Conservation (phyloP, 2,113 vertebrate species). For the Jacana jacana region DNA sequence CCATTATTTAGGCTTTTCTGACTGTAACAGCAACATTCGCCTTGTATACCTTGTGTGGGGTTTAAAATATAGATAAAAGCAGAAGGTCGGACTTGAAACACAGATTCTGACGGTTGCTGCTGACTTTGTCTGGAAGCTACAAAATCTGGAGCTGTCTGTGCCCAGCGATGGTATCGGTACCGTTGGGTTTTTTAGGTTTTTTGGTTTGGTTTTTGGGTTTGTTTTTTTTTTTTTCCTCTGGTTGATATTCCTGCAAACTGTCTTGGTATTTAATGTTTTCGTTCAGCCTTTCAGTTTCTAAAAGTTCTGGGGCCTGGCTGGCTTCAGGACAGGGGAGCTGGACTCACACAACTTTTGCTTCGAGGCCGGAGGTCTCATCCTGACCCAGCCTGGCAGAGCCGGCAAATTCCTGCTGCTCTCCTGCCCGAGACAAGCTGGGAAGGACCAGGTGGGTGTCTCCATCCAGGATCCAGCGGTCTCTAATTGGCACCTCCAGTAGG, state of each 20-base stretch:
- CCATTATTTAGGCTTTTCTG: conserved; percentile 86
- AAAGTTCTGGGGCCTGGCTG: conserved; percentile 36
- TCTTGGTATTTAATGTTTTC: conserved; percentile 42
- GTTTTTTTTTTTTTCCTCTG: not conserved
- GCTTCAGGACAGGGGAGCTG: not conserved
- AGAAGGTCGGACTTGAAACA: conserved; percentile 91
- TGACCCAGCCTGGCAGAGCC: not conserved
- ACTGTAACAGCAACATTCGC: conserved; percentile 87
- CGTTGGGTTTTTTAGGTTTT: not conserved
- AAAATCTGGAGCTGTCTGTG: conserved; percentile 58
- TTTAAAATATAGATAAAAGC: conserved; percentile 99
- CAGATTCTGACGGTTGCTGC: conserved; percentile 65
- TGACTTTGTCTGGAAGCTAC: conserved; percentile 74
- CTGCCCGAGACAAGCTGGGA: fast-evolving
- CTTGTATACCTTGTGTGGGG: conserved; percentile 94
- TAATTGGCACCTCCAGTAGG: conserved; percentile 33
- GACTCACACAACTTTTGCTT: not conserved
- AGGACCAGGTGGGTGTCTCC: not conserved
- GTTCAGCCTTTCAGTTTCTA: conserved; percentile 17
- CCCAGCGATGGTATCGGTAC: not conserved
- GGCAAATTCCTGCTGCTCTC: not conserved
- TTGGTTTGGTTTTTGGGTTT: too few relatives aligned
- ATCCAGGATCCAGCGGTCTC: not conserved
- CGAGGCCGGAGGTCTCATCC: not conserved
- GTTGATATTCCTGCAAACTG: conserved; percentile 17